Percentiles rank a stretch among this genome's conserved stretches.
Evolutionary conservation across 2,888 invertebrate genomes (phyloP).

Genomic region (Conomelus anceps): DNA sequence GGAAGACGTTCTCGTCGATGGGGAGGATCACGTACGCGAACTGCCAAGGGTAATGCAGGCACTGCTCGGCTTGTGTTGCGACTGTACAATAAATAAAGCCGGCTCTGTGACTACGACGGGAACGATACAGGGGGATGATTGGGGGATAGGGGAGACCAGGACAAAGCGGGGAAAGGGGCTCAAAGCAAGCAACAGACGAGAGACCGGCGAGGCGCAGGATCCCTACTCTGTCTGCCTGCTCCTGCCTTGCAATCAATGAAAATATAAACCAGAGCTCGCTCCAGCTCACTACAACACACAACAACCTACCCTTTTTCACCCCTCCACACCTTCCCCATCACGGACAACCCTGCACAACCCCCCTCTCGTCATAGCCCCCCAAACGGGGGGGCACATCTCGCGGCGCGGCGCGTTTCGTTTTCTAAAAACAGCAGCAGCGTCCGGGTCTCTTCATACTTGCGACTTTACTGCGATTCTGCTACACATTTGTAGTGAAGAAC

Average conservation of each 20-base stretch:
- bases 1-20: conserved; percentile 19
- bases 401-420: not conserved
- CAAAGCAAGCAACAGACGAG: conserved; percentile 17
- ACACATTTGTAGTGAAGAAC: too few relatives aligned
- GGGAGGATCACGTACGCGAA: conserved; percentile 28
- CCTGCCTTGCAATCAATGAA: conserved; percentile 34
- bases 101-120: conserved; percentile 1
- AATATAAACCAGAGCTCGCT: conserved; percentile 32
- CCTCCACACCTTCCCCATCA: not conserved
- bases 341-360: not conserved
- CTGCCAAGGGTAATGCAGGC: conserved; percentile 18
- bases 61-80: conserved; percentile 30
- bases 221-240: conserved; percentile 19
- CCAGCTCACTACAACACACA: conserved; percentile 27
- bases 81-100: conserved; percentile 36
- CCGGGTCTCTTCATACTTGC: too few relatives aligned
- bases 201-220: conserved; percentile 22
- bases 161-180: conserved; percentile 14
- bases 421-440: not conserved
- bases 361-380: not conserved
- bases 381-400: not conserved
- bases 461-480: too few relatives aligned
- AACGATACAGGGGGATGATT: conserved; percentile 5
- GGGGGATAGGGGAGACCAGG: conserved; percentile 16
- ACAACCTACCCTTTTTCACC: conserved; percentile 22